Evolutionary conservation across 2,113 vertebrate species (phyloP).

Genomic region (Garra rufa): DNA sequence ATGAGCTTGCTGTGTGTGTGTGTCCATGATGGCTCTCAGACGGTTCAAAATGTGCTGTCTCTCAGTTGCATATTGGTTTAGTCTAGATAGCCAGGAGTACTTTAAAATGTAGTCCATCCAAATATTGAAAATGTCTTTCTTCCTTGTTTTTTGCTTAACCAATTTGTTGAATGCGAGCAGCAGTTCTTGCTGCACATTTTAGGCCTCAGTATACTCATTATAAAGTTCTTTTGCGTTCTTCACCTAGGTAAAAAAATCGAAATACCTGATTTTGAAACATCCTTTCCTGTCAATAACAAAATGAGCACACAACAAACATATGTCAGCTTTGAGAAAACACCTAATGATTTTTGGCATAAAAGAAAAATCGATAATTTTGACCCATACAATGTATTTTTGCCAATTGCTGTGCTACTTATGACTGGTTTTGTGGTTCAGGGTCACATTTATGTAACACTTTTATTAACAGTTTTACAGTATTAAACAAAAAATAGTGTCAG

Average conservation of each 20-base stretch:
- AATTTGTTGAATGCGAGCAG: neutral
- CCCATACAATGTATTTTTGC: no score
- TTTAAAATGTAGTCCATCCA: neutral
- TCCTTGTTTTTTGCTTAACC: neutral
- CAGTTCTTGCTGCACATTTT: neutral
- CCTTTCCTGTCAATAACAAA: neutral
- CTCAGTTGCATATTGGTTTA: neutral
- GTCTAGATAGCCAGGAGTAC: neutral
- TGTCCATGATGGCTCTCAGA: conserved; percentile 19
- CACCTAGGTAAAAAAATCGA: neutral
- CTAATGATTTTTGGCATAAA: no score
- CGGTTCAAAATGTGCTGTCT: conserved; percentile 11
- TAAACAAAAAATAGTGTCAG: no score
- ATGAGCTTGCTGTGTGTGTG: conserved; percentile 13
- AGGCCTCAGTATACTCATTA: neutral
- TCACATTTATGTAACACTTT: no score
- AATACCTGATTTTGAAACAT: neutral
- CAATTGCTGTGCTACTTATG: no score
- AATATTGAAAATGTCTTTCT: neutral
- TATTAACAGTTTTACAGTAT: no score
- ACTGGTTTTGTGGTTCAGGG: no score
- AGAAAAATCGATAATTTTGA: no score
- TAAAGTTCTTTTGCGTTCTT: neutral
- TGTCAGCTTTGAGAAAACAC: neutral
- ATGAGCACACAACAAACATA: neutral